These are phyloP conservation scores for Ligdia adustata DNA, from an alignment of 2,888 invertebrate species.

Conservation along the genomic window DNA sequence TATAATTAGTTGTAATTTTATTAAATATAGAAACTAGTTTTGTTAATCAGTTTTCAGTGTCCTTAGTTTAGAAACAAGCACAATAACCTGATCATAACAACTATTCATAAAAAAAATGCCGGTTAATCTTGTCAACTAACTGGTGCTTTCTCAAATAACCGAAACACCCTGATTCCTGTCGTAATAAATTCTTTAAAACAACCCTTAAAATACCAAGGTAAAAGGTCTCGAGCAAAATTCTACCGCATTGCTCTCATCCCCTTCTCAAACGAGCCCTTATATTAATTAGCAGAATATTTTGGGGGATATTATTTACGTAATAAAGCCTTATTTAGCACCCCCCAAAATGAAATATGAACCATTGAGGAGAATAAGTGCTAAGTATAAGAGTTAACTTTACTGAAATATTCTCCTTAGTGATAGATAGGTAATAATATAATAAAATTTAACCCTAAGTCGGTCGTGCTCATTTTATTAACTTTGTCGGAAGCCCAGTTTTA, in stretches of 20 bases:
- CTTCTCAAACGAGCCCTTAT: slow-evolving; percentile 68
- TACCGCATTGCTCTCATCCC: slow-evolving; percentile 43
- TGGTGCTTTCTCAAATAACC: too few species aligned
- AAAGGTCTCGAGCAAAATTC: slow-evolving; percentile 25
- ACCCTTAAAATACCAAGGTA: slow-evolving; percentile 31
- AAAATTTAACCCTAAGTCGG: too few species aligned
- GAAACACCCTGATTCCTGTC: slow-evolving; percentile 2
- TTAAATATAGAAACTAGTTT: too few species aligned
- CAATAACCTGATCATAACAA: too few species aligned
- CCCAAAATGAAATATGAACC: slow-evolving; percentile 78
- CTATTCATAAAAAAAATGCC: too few species aligned
- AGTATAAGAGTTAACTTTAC: slow-evolving; percentile 52
- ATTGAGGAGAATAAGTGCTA: slow-evolving; percentile 74
- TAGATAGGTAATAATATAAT: too few species aligned
- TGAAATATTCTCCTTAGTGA: slow-evolving; percentile 35
- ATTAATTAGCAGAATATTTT: slow-evolving; percentile 82
- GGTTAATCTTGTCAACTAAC: too few species aligned
- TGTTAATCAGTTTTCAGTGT: too few species aligned
- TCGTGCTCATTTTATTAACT: too few species aligned
- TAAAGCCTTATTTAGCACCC: slow-evolving; percentile 80
- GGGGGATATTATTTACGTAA: slow-evolving; percentile 80
- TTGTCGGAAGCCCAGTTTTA: too few species aligned
- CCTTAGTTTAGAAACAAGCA: too few species aligned
- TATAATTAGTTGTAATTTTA: too few species aligned
- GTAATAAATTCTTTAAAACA: slow-evolving; percentile 35